Conservation (phyloP, 2,113 vertebrate species). For the Takifugu flavidus region DNA sequence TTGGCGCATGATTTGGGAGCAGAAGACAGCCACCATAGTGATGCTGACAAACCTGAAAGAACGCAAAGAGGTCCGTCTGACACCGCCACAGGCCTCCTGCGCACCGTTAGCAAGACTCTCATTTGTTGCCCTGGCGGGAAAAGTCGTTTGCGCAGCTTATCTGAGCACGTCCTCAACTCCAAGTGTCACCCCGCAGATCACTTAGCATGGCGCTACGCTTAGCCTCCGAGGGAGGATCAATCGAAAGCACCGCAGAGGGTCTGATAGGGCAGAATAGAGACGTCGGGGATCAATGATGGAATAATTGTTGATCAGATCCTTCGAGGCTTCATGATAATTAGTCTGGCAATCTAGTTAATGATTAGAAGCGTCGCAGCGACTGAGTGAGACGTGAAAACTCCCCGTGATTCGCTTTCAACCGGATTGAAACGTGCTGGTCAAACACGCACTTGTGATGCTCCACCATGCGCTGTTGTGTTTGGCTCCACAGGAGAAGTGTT, state of each 20-base stretch:
- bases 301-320: slow-evolving; percentile 77
- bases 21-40: slow-evolving; percentile 89
- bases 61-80: slow-evolving; percentile 86
- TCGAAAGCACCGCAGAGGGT: slow-evolving; percentile 61
- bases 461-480: background rate
- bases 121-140: slow-evolving; percentile 42
- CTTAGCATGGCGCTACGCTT: slow-evolving; percentile 57
- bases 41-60: slow-evolving; percentile 97
- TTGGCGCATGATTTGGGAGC: slow-evolving; percentile 98
- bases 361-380: slow-evolving; percentile 63
- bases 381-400: slow-evolving; percentile 52
- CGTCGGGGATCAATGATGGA: slow-evolving; percentile 70
- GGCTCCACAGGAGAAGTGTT: slow-evolving; percentile 85
- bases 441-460: slow-evolving; percentile 7
- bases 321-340: slow-evolving; percentile 74
- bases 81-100: slow-evolving; percentile 1
- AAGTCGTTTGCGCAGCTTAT: slow-evolving; percentile 61
- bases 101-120: slow-evolving; percentile 11
- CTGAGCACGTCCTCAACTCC: slow-evolving; percentile 50
- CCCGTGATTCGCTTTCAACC: slow-evolving; percentile 40
- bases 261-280: slow-evolving; percentile 67
- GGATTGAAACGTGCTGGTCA: slow-evolving; percentile 12
- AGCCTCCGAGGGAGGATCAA: slow-evolving; percentile 70
- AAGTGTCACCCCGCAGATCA: slow-evolving; percentile 61
- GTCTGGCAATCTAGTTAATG: slow-evolving; percentile 70